A percentile compares a stretch with the other conserved stretches of the same genome.
phyloP scores from a whole-genome alignment of 2,797 vertebrate genomes.

The Labeo calbasu region DNA sequence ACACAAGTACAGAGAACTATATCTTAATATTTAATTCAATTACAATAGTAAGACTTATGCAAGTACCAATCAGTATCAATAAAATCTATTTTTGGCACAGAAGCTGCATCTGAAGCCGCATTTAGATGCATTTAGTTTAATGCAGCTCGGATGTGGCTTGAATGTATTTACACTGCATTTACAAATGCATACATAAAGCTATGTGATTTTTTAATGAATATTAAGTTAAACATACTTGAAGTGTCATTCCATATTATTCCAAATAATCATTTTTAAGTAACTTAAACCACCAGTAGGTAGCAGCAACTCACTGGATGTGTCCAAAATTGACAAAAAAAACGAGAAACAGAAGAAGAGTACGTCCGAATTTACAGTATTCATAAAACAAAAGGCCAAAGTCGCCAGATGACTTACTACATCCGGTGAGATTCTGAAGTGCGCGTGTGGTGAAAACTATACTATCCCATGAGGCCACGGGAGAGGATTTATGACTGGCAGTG shows the following conservation, averaged over 20 bases:
- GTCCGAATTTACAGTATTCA: not conserved
- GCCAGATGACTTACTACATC: not conserved
- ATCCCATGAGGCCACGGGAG: not conserved
- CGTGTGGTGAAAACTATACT: not conserved
- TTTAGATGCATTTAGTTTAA: not conserved
- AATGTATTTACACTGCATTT: not conserved
- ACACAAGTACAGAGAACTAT: not conserved
- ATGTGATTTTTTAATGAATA: not conserved
- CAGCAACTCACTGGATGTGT: not conserved
- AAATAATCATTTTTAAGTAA: not conserved
- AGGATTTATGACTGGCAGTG: no score
- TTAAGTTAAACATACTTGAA: not conserved
- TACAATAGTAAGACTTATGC: not conserved
- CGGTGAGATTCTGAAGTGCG: not conserved
- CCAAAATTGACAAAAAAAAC: not conserved
- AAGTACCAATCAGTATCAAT: not conserved
- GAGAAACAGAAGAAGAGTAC: not conserved
- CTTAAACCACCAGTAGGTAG: not conserved
- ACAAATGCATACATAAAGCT: not conserved
- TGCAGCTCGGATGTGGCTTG: not conserved
- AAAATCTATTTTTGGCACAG: not conserved
- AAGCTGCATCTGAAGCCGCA: not conserved
- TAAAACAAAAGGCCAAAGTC: not conserved
- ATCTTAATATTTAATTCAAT: not conserved
- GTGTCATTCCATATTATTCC: not conserved